Percentiles rank a stretch among this genome's conserved stretches.
Evolutionary conservation across 1,140 invertebrate species (phyloP).

Genomic region (Notospermus geniculatus): DNA sequence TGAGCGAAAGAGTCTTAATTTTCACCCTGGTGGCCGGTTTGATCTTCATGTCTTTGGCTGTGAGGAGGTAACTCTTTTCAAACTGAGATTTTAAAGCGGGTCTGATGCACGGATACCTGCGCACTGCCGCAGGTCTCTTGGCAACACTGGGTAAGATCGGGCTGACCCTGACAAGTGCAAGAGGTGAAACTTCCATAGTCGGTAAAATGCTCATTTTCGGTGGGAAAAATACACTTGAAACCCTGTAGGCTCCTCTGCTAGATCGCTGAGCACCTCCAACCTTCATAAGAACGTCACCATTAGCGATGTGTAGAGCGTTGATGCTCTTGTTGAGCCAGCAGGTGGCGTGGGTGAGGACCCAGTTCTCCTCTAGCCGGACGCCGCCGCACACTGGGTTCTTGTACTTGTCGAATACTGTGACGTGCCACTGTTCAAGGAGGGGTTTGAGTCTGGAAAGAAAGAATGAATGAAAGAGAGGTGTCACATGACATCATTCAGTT

Average conservation of each 20-base stretch:
- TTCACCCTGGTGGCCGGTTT: neutral
- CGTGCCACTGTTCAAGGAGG: neutral
- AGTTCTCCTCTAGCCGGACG: neutral
- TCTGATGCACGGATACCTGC: neutral
- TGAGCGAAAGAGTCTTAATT: neutral
- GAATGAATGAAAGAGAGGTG: too few species aligned
- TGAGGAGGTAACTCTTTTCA: neutral
- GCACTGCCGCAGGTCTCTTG: neutral
- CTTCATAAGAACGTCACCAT: neutral
- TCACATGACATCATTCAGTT: too few species aligned
- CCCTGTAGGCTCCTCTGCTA: neutral
- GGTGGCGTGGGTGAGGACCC: slow-evolving; percentile 7
- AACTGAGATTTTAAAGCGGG: neutral
- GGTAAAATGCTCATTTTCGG: neutral
- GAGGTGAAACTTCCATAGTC: neutral
- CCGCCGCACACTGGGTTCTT: neutral
- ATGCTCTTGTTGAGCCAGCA: slow-evolving; percentile 9
- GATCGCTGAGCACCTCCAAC: neutral
- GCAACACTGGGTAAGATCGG: neutral
- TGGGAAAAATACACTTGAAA: neutral
- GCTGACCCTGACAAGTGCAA: neutral
- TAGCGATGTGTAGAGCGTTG: neutral
- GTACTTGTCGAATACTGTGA: slow-evolving; percentile 1
- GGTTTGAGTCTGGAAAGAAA: too few species aligned
- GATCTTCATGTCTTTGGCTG: neutral